A percentile compares a stretch with the other conserved stretches of the same genome.
Evolutionary conservation across 2,888 invertebrate species (phyloP).

Genomic region (Hydroisotoma schaefferi): DNA sequence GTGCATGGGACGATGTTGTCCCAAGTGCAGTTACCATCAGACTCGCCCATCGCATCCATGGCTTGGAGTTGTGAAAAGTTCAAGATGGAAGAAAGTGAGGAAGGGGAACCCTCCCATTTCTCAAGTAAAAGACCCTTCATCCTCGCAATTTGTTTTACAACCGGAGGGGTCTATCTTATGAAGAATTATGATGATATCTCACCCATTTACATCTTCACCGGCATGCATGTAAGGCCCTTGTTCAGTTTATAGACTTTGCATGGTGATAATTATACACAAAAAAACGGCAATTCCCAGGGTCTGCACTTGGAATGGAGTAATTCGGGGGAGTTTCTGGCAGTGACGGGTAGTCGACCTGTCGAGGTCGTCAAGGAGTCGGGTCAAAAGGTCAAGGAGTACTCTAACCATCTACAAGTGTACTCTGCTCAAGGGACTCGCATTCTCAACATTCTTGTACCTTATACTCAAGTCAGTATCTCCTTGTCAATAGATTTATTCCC

Average conservation of each 20-base stretch:
- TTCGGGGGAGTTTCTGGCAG: slow-evolving; percentile 84
- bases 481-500: no score
- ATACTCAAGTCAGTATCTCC: slow-evolving; percentile 65
- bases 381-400: slow-evolving; percentile 57
- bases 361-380: slow-evolving; percentile 48
- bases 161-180: slow-evolving; percentile 84
- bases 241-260: slow-evolving; percentile 10
- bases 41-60: slow-evolving; percentile 83
- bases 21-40: slow-evolving; percentile 75
- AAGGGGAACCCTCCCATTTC: slow-evolving; percentile 56
- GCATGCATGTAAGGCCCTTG: slow-evolving; percentile 50
- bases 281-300: slow-evolving; percentile 57
- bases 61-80: slow-evolving; percentile 97
- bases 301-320: slow-evolving; percentile 95
- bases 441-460: slow-evolving; percentile 75
- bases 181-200: slow-evolving; percentile 91
- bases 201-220: slow-evolving; percentile 79
- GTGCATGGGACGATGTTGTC: slow-evolving; percentile 94
- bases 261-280: slow-evolving; percentile 11
- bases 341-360: slow-evolving; percentile 64
- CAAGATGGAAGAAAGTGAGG: slow-evolving; percentile 93
- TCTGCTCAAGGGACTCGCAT: slow-evolving; percentile 77
- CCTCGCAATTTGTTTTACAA: slow-evolving; percentile 60
- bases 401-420: slow-evolving; percentile 86
- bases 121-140: slow-evolving; percentile 41